phyloP scores from a whole-genome alignment of 2,113 vertebrate genomes.

The Microcebus tavaratra region DNA sequence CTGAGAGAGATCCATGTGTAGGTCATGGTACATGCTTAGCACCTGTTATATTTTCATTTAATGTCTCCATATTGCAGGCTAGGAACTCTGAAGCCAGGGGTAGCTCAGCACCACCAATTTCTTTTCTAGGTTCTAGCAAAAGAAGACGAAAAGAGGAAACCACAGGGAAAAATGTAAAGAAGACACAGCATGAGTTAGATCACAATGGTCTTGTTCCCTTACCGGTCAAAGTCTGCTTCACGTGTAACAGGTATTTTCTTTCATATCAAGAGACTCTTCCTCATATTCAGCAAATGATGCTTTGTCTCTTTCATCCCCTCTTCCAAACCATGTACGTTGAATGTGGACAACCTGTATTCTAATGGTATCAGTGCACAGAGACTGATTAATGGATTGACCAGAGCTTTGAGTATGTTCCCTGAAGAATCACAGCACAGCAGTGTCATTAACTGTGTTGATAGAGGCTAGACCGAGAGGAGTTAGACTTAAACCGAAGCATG shows the following conservation, averaged over 20 bases:
- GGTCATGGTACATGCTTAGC: not conserved
- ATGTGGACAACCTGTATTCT: not conserved
- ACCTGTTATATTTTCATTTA: constrained; percentile 24
- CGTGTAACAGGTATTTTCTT: constrained; percentile 93
- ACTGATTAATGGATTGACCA: not conserved
- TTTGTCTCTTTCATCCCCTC: not conserved
- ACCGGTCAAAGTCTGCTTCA: constrained; percentile 97
- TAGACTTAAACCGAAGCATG: not conserved
- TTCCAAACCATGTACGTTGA: not conserved
- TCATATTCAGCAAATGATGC: not conserved
- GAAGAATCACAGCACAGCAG: not conserved
- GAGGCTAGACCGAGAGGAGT: not conserved
- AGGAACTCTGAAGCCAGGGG: constrained; percentile 40
- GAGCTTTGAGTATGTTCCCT: not conserved
- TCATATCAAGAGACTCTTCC: not conserved
- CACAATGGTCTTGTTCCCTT: constrained; percentile 96
- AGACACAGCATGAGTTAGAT: constrained; percentile 96
- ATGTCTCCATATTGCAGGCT: constrained; percentile 35
- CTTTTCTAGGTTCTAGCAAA: constrained; percentile 95
- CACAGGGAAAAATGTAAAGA: constrained; percentile 95
- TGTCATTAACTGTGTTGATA: not conserved
- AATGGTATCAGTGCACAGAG: not conserved
- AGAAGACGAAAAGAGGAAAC: constrained; percentile 96
- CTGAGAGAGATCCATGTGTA: constrained; percentile 3
- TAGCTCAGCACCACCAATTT: constrained; percentile 64